Base-by-base conservation (phyloP, 2,888 invertebrate species). In the Hyposoter didymator region DNA sequence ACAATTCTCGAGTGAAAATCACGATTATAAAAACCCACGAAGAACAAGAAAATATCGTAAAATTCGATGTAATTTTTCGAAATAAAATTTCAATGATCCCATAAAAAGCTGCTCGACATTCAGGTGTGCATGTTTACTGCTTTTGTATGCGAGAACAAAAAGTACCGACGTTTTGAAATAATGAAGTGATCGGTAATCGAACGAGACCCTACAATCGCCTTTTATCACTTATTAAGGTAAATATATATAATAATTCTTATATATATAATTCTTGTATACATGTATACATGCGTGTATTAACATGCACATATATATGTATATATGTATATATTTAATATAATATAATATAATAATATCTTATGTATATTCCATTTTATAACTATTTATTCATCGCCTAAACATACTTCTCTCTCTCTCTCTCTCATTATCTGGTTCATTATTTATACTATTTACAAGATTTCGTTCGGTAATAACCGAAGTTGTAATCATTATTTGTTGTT, bases 201-300 rank as follows among this genome's bases (percentile, higher is more conserved):
- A 89, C 90, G 90, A 91, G 90, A 89, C 91, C 91, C 90, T 88
- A 90, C 90, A 90, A 90, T 89, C 91, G 90, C 90, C 89, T 91
- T 90, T 88, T 92, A 92, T 93, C 92, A 92, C 93, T 94, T 93
- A 93, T 89, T 92, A 93, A 91, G 92, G 92, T 93, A 93, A 92
- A 93, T 92, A 92, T 92, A 89, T 89, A 91, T 89, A 89, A 89
- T 89, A 89, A 89, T 89, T 89, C 87, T 88, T 90, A 90, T 90
- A 89, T 89, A 90, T 89, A 89, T 89, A 87, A 89, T 89, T 90
- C 90, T 89, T 88, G 88, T 82, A 89, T 89, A 88, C 87, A 62
- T 74, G 35, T 55, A 81, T 59, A 74, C 89, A 89, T 90, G 88
- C 86, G 87, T 88, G 88, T 39, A 39, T 39, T 39, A 39, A 39